A percentile compares a stretch with the other conserved stretches of the same genome.
Conservation (phyloP, 2,888 invertebrate genomes). For the Sclerodermus sp. region DNA sequence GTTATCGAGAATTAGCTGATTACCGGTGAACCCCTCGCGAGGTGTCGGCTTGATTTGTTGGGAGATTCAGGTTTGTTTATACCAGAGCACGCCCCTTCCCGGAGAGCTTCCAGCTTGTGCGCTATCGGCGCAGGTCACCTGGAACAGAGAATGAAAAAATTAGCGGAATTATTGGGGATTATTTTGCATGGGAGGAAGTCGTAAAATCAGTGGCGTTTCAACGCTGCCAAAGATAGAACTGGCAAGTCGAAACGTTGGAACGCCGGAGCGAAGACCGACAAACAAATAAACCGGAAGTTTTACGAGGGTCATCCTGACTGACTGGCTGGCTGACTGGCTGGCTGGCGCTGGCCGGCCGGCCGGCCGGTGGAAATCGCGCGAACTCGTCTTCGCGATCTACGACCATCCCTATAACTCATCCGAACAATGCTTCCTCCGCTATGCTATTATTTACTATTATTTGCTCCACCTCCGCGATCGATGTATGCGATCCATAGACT, state of each 20-base stretch:
- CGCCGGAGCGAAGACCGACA: no score
- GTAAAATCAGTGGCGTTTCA: no score
- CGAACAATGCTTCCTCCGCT: constrained; percentile 32
- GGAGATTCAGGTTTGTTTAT: constrained; percentile 29
- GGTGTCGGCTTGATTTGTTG: constrained; percentile 51
- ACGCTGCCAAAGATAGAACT: no score
- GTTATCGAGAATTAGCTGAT: constrained; percentile 52
- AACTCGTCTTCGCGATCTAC: constrained; percentile 22
- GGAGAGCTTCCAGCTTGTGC: constrained; percentile 23
- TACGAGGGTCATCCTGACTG: constrained; percentile 17
- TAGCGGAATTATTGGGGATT: no score
- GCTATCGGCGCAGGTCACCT: no score
- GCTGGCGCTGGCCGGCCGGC: no score
- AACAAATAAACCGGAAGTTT: constrained; percentile 1
- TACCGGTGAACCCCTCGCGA: constrained; percentile 31
- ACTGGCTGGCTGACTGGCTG: no score
- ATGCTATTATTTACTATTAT: constrained; percentile 24
- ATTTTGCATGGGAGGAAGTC: no score
- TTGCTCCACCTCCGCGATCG: constrained; percentile 28
- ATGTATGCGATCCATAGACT: constrained; percentile 26
- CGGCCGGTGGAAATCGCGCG: no score
- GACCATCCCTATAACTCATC: constrained; percentile 32
- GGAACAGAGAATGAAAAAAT: no score
- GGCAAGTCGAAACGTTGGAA: no score
- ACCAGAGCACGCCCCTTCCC: constrained; percentile 22